A percentile compares a stretch with the other conserved stretches of the same genome.
These are phyloP conservation scores for Synergus gifuensis DNA, from an alignment of 2,888 invertebrate species.

Conservation along the genomic window DNA sequence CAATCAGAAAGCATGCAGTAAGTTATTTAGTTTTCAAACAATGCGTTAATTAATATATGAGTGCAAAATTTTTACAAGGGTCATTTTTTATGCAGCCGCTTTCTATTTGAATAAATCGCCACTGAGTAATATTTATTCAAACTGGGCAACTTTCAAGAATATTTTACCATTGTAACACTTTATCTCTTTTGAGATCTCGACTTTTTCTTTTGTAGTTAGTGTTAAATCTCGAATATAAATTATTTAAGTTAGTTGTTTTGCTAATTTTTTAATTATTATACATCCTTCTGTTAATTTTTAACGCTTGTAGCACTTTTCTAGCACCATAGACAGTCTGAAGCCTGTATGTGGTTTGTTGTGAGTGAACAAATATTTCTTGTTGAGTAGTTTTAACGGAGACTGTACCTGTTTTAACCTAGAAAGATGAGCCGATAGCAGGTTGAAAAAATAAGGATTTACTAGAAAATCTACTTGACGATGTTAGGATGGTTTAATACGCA, in stretches of 20 bases:
- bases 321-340: too few species aligned
- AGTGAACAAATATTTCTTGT: background rate
- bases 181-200: background rate
- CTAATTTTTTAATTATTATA: background rate
- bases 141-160: background rate
- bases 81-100: background rate
- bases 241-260: background rate
- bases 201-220: background rate
- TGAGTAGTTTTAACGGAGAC: background rate
- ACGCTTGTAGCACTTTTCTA: too few species aligned
- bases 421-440: background rate
- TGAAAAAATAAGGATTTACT: background rate
- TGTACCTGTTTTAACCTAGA: conserved; percentile 6
- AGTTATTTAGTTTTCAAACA: background rate
- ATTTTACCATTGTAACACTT: background rate
- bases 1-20: background rate
- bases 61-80: background rate
- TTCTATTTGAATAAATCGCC: background rate
- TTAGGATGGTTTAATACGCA: background rate
- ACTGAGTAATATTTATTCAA: background rate
- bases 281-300: background rate
- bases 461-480: background rate
- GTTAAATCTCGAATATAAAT: background rate
- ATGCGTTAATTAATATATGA: background rate
- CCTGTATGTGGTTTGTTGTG: background rate